A percentile compares a stretch with the other conserved stretches of the same genome.
Conservation (phyloP, 2,113 vertebrate genomes). For the Lethenteron camtschaticum region DNA sequence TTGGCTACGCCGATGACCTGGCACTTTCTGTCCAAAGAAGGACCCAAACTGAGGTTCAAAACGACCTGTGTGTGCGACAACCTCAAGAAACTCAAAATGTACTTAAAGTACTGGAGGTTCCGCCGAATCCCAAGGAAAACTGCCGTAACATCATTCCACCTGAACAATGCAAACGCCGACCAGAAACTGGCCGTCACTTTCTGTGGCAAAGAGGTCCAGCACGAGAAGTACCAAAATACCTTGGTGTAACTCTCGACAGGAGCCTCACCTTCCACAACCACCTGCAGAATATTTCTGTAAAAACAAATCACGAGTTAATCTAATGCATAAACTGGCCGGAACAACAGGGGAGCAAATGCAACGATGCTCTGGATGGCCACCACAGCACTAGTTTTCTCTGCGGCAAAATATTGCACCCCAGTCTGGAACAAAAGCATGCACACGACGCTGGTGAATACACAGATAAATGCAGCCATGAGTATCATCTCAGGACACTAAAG, state of each 20-base stretch:
- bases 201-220: not conserved
- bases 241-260: slow-evolving; percentile 1
- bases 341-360: not conserved
- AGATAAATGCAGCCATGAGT: not conserved
- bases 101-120: not conserved
- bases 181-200: not conserved
- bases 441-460: not conserved
- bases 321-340: not conserved
- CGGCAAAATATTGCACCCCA: not conserved
- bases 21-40: not conserved
- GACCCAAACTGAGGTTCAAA: not conserved
- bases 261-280: not conserved
- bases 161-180: not conserved
- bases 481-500: not conserved
- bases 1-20: not conserved
- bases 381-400: not conserved
- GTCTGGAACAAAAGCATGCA: not conserved
- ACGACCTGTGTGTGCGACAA: not conserved
- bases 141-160: not conserved
- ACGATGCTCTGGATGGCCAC: not conserved
- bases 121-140: not conserved
- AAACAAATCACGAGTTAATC: slow-evolving; percentile 1
- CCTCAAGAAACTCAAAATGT: not conserved
- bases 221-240: slow-evolving; percentile 1
- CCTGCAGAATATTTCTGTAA: not conserved